A percentile compares a stretch with the other conserved stretches of the same genome.
Evolutionary conservation across 2,888 invertebrate genomes (phyloP).

Genomic region (Carpatolechia fugitivella): DNA sequence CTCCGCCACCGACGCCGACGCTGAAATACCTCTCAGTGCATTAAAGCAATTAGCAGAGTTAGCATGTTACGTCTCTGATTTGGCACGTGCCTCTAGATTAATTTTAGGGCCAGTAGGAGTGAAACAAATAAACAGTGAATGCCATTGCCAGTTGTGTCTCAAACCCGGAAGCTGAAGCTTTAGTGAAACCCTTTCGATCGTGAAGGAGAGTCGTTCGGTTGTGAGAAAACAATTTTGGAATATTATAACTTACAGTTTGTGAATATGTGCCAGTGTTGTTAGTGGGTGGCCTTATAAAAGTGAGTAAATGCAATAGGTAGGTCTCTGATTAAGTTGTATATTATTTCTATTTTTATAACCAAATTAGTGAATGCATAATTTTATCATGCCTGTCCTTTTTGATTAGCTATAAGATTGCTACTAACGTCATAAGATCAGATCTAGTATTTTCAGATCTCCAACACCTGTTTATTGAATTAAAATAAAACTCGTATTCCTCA

Average conservation of each 20-base stretch:
- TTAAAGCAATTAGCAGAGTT: constrained; percentile 54
- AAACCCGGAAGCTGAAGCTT: constrained; percentile 8
- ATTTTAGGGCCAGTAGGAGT: constrained; percentile 13
- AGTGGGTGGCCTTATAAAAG: too few species aligned
- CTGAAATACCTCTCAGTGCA: constrained; percentile 62
- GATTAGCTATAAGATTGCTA: too few species aligned
- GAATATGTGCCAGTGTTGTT: neutral
- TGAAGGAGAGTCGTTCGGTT: too few species aligned
- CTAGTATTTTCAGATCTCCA: too few species aligned
- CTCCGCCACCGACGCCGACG: neutral
- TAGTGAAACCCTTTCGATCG: neutral
- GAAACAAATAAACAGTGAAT: constrained; percentile 6
- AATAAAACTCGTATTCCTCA: too few species aligned
- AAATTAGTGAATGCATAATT: too few species aligned
- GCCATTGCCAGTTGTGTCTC: constrained; percentile 9
- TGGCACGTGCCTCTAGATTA: constrained; percentile 40
- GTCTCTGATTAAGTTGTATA: too few species aligned
- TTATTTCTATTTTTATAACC: too few species aligned
- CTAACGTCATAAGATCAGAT: too few species aligned
- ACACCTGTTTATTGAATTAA: too few species aligned
- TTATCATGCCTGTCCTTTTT: too few species aligned
- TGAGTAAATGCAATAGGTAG: too few species aligned
- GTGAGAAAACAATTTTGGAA: neutral
- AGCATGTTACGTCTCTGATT: constrained; percentile 44
- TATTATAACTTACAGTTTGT: neutral